Percentiles rank a stretch among this genome's conserved stretches.
Conservation (phyloP, 1,140 invertebrate species). For the Lamellibrachia luymesi region DNA sequence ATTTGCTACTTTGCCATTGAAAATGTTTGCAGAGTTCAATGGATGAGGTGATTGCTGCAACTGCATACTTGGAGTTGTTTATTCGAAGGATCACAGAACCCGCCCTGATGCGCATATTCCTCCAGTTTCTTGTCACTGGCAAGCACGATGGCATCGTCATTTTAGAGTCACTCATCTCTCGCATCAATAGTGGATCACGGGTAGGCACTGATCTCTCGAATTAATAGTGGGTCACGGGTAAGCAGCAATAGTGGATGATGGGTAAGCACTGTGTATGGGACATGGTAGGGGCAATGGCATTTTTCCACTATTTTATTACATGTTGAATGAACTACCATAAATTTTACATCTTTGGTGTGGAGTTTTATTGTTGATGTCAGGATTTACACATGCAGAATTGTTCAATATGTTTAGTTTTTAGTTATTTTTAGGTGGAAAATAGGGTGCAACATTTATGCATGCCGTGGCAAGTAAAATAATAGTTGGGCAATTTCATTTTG, state of each 20-base stretch:
- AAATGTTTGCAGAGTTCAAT: conserved; percentile 62
- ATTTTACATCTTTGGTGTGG: neutral
- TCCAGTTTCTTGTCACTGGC: conserved; percentile 74
- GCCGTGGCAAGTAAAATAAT: neutral
- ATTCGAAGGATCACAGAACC: conserved; percentile 82
- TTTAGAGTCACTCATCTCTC: conserved; percentile 54
- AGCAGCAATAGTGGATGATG: conserved; percentile 24
- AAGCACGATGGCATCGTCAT: conserved; percentile 71
- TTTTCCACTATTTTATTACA: neutral
- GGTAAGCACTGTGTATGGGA: neutral
- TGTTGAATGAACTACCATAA: neutral
- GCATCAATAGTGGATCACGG: conserved; percentile 51
- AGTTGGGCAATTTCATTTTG: neutral
- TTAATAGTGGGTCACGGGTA: conserved; percentile 52
- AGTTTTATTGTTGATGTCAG: neutral
- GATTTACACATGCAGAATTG: neutral
- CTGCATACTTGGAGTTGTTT: conserved; percentile 87
- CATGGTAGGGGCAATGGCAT: neutral
- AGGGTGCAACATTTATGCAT: neutral
- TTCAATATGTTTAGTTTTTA: neutral
- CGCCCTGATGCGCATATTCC: conserved; percentile 75
- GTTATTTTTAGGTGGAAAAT: neutral
- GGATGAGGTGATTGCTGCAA: conserved; percentile 85
- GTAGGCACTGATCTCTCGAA: conserved; percentile 53
- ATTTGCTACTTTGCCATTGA: neutral